Conservation (phyloP, 2,797 vertebrate genomes). For the Hyperoplus immaculatus region DNA sequence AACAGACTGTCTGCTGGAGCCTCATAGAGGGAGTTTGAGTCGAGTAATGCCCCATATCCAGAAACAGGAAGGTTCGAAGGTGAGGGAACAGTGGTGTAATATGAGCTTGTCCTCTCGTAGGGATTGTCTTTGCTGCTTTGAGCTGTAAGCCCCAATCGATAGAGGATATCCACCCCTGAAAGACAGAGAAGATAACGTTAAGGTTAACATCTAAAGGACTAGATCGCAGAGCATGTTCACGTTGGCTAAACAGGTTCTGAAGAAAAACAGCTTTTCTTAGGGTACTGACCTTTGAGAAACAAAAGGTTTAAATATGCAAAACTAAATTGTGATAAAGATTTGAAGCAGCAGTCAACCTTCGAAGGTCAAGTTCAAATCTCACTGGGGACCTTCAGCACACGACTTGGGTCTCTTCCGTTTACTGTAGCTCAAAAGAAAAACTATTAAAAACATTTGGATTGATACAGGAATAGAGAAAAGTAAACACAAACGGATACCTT, state of each 20-base stretch:
- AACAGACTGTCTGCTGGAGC: constrained; percentile 84
- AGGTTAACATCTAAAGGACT: constrained; percentile 13
- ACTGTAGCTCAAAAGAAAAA: neutral
- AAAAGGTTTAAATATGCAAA: too few relatives aligned
- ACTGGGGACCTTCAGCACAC: neutral
- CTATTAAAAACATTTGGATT: neutral
- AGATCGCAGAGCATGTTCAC: neutral
- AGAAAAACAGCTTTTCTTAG: too few relatives aligned
- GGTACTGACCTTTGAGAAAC: too few relatives aligned
- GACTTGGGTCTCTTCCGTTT: neutral
- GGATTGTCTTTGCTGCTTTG: constrained; percentile 80
- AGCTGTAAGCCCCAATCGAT: constrained; percentile 88
- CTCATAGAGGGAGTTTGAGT: constrained; percentile 85
- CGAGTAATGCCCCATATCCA: constrained; percentile 87
- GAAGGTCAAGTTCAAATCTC: neutral
- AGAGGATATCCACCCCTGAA: constrained; percentile 94
- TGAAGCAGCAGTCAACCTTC: too few relatives aligned
- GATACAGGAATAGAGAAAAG: neutral
- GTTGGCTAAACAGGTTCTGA: neutral
- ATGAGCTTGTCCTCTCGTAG: constrained; percentile 71
- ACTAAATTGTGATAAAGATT: neutral
- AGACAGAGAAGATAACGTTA: constrained; percentile 49
- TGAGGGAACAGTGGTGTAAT: constrained; percentile 69
- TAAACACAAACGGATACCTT: neutral
- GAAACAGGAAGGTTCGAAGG: constrained; percentile 79